A percentile compares a stretch with the other conserved stretches of the same genome.
Conservation (phyloP, 1,140 invertebrate genomes). For the Zophobas atratus region DNA sequence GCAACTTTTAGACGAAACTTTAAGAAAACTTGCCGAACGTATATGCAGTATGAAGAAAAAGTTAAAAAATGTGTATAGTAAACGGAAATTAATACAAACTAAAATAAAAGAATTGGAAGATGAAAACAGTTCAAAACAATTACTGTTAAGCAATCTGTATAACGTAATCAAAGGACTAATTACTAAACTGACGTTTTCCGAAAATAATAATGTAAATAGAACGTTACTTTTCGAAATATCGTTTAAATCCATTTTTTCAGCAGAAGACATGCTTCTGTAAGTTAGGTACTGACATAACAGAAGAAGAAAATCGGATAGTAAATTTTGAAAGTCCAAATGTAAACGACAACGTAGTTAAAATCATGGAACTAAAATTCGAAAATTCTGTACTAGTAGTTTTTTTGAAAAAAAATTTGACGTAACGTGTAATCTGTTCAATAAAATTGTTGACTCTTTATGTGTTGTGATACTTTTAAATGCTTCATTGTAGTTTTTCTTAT, state of each 20-base stretch:
- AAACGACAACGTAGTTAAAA: slow-evolving; percentile 41
- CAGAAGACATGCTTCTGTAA: background rate
- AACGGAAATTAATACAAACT: slow-evolving; percentile 33
- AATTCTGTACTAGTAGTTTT: slow-evolving; percentile 25
- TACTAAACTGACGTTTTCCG: slow-evolving; percentile 9
- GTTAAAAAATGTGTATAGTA: background rate
- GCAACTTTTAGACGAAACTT: slow-evolving; percentile 20
- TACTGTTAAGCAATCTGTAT: slow-evolving; percentile 29
- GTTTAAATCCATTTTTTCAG: slow-evolving; percentile 28
- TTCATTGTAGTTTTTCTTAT: background rate
- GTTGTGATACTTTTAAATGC: background rate
- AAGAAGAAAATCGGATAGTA: slow-evolving; percentile 45
- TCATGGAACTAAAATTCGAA: slow-evolving; percentile 46
- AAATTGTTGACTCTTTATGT: background rate
- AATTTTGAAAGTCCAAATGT: slow-evolving; percentile 41
- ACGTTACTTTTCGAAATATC: background rate
- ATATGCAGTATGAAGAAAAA: slow-evolving; percentile 9
- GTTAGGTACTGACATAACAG: too few relatives aligned
- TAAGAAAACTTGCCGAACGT: slow-evolving; percentile 19
- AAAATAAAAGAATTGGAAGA: slow-evolving; percentile 58
- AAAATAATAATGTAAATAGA: background rate
- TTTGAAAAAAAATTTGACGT: slow-evolving; percentile 8
- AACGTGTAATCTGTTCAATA: background rate
- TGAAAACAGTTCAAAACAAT: slow-evolving; percentile 53
- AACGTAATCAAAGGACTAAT: slow-evolving; percentile 20